Base-by-base conservation (phyloP, 2,888 invertebrate genomes). In the Drosophila crucigera region DNA sequence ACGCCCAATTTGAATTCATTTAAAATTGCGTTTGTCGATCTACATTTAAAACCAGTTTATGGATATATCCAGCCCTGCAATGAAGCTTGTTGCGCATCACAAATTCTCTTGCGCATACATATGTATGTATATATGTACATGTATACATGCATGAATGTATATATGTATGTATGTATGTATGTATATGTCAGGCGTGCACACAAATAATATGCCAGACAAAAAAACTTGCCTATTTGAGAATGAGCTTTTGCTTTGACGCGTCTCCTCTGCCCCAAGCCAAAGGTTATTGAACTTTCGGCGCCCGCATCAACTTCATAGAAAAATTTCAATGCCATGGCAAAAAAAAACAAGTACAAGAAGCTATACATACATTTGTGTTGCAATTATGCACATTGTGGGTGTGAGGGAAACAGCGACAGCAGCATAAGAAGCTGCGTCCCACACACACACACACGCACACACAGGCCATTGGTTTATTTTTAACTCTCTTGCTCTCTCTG, bases 291-390 rank as follows among this genome's bases (percentile, higher is more conserved):
- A 92, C 91, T 84, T 74, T 68, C 52, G 41, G 80, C 76, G 76
- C 73, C 82, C 87, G 89, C 84, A 77, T 81, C 82, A 85, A 78
- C 84, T 82, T 84, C 87, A 89, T 84, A 82, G 91, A 80, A 86
- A 82, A 83, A 83, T 90, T 90, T 92, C 92, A 92, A 91, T 92
- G 92, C 92, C 92, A 92, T 77, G 88, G 80, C 77, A 80, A 84
- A 81, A 70, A 56, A 28, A 58, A 73, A 60, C 37, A 78, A 68
- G 25, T 43, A 66, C 66, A 64, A 49, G 33, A 64, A 49, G 25
- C 49, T 35, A 54, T 53, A 60, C 62, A 60, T 67, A 73, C 71
- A 70, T 68, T 71, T 73, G 64, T 70, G 60, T 69, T 72, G 83
- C 81, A 83, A 89, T 87, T 87, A 87, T 83, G 75, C 71, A 67